Conservation (phyloP, 2,888 invertebrate genomes). For the Aproaerema taeniolella region DNA sequence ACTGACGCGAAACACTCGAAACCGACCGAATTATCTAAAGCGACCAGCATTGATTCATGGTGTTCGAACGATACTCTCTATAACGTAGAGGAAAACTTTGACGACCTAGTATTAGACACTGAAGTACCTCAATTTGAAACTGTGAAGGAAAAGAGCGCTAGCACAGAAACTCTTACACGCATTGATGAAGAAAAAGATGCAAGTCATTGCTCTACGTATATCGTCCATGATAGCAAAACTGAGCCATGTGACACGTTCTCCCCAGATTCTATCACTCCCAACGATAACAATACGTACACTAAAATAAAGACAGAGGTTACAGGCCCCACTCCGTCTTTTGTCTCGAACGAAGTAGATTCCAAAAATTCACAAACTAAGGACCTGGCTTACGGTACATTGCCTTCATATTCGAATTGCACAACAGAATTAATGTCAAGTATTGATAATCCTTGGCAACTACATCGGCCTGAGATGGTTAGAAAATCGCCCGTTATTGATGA, state of each 20-base stretch:
- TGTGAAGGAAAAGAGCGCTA: constrained; percentile 51
- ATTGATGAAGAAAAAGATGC: constrained; percentile 56
- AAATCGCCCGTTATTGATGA: constrained; percentile 44
- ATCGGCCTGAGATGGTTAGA: constrained; percentile 55
- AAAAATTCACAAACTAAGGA: constrained; percentile 57
- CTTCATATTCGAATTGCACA: constrained; percentile 60
- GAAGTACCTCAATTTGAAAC: constrained; percentile 46
- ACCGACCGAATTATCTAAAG: constrained; percentile 68
- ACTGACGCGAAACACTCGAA: constrained; percentile 70
- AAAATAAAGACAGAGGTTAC: constrained; percentile 50
- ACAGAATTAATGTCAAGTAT: constrained; percentile 47
- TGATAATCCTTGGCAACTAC: constrained; percentile 53
- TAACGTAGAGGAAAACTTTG: constrained; percentile 79
- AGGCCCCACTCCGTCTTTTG: constrained; percentile 38
- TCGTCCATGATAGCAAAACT: constrained; percentile 60
- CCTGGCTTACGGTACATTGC: constrained; percentile 57
- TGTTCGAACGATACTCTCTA: constrained; percentile 81
- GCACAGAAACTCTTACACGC: constrained; percentile 58
- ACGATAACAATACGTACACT: constrained; percentile 61
- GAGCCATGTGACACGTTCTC: constrained; percentile 59
- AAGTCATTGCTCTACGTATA: constrained; percentile 62
- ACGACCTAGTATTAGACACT: constrained; percentile 60
- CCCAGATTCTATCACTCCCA: constrained; percentile 62
- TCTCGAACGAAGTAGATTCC: constrained; percentile 52
- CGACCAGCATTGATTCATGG: constrained; percentile 80